Conservation (phyloP, 1,140 invertebrate species). For the Drosophila guanche region DNA sequence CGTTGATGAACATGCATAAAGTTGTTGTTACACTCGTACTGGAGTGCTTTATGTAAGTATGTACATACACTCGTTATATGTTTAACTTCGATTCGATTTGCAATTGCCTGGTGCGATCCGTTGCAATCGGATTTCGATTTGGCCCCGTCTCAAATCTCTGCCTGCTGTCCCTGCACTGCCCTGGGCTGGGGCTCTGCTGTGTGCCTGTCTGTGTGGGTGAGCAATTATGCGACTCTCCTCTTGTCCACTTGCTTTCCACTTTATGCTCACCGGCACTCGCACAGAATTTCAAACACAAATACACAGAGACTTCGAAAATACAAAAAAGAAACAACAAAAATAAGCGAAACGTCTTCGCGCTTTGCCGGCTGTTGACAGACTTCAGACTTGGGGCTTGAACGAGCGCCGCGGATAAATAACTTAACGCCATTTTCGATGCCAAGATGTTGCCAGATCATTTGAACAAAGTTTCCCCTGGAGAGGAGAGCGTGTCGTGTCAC, state of each 20-base stretch:
- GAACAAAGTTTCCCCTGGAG: background rate
- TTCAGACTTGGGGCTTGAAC: constrained; percentile 23
- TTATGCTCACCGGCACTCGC: constrained; percentile 14
- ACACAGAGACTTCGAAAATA: constrained; percentile 13
- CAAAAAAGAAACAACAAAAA: constrained; percentile 12
- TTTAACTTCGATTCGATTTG: constrained; percentile 53
- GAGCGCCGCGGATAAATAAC: constrained; percentile 35
- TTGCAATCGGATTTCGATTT: constrained; percentile 26
- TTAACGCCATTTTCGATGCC: constrained; percentile 33
- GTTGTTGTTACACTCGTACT: background rate
- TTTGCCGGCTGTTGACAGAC: constrained; percentile 54
- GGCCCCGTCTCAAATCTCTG: constrained; percentile 39
- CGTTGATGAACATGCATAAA: too few relatives aligned
- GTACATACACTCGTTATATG: constrained; percentile 6
- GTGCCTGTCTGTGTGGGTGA: background rate
- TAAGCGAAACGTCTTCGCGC: constrained; percentile 45
- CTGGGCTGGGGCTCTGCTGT: background rate
- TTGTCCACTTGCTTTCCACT: constrained; percentile 14
- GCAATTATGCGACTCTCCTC: constrained; percentile 26
- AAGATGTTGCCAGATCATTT: constrained; percentile 29
- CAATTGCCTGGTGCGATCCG: constrained; percentile 39
- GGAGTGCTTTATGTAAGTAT: background rate
- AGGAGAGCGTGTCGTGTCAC: too few relatives aligned
- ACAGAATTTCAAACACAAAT: constrained; percentile 33
- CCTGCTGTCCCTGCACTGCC: constrained; percentile 3